Evolutionary conservation across 2,797 vertebrate species (phyloP).

Genomic region (Spinibarbus caldwelli): DNA sequence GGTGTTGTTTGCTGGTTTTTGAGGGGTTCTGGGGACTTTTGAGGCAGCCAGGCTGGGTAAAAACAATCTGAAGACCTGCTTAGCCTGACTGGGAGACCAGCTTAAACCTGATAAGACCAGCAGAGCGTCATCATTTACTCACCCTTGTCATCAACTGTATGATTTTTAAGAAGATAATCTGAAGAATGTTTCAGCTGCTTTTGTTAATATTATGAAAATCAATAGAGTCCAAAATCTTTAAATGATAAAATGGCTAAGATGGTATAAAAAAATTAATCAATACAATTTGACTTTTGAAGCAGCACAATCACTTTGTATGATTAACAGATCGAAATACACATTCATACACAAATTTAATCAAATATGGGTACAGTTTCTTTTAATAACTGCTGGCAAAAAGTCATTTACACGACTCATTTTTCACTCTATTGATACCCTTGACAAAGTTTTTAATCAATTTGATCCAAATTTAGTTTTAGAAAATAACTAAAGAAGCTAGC

Average conservation of each 20-base stretch:
- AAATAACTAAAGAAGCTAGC: too few species aligned
- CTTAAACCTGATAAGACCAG: neutral
- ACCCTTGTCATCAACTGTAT: neutral
- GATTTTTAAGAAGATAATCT: too few species aligned
- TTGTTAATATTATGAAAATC: neutral
- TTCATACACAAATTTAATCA: neutral
- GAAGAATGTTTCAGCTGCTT: neutral
- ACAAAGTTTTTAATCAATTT: too few species aligned
- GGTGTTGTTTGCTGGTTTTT: neutral
- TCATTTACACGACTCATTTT: neutral
- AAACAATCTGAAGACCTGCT: neutral
- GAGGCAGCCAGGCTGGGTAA: neutral
- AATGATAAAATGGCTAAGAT: neutral
- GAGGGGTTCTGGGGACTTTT: neutral
- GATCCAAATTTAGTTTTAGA: too few species aligned
- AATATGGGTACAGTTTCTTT: neutral
- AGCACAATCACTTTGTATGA: neutral
- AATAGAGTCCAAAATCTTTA: neutral
- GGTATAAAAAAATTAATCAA: neutral
- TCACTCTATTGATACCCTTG: neutral
- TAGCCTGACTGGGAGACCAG: too few species aligned
- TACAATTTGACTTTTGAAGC: neutral
- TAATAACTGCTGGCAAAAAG: neutral
- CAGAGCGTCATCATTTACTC: neutral
- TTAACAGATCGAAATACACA: neutral